Evolutionary conservation across 2,888 invertebrate species (phyloP).

Genomic region (Spilarctia lutea): DNA sequence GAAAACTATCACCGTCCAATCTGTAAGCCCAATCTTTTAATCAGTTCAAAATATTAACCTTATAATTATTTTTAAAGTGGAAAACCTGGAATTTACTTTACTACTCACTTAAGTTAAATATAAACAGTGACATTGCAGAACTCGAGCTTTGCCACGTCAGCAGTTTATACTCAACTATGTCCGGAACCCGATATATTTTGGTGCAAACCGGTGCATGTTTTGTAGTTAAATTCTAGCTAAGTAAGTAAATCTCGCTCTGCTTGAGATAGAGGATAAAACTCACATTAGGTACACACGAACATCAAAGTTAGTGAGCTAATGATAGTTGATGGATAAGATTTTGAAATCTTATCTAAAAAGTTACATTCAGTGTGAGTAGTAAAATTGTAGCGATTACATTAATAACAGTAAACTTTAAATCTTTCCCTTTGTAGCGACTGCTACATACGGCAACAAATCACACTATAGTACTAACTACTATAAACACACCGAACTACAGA

Average conservation of each 20-base stretch:
- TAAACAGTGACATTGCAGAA: conserved; percentile 3
- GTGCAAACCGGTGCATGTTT: conserved; percentile 23
- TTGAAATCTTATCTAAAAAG: neutral
- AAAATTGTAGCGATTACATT: neutral
- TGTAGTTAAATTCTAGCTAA: conserved; percentile 41
- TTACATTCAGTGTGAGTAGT: neutral
- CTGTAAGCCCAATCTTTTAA: too few species aligned
- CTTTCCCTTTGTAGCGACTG: too few species aligned
- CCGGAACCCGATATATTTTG: conserved; percentile 25
- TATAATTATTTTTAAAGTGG: neutral
- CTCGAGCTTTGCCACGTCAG: conserved; percentile 1
- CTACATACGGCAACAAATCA: too few species aligned
- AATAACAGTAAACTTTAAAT: too few species aligned
- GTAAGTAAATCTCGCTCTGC: conserved; percentile 53
- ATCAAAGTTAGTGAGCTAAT: neutral
- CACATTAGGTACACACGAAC: conserved; percentile 19
- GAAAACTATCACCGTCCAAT: too few species aligned
- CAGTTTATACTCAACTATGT: conserved; percentile 16
- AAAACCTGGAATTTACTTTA: neutral
- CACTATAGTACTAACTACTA: too few species aligned
- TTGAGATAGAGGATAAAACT: conserved; percentile 39
- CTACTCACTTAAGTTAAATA: neutral
- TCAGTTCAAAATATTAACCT: too few species aligned
- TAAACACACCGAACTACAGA: too few species aligned
- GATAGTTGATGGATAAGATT: neutral